These are phyloP conservation scores for Orius insidiosus DNA, from an alignment of 1,140 invertebrate species.

Conservation along the genomic window DNA sequence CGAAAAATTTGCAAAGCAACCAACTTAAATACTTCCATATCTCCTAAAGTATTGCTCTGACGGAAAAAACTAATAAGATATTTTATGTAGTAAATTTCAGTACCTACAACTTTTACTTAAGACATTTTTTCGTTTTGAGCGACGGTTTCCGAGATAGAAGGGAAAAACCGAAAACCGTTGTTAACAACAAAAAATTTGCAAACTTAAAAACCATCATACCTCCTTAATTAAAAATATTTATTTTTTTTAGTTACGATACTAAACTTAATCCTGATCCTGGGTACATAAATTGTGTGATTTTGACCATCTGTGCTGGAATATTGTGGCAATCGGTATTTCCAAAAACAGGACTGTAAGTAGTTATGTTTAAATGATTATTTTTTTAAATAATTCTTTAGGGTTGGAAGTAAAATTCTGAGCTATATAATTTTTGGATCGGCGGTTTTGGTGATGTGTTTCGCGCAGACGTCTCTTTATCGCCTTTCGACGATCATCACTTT, in stretches of 20 bases:
- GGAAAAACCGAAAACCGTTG: too few relatives aligned
- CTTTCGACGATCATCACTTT: slow-evolving; percentile 25
- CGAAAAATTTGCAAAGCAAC: too few relatives aligned
- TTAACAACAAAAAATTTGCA: too few relatives aligned
- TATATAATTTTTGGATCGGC: slow-evolving; percentile 10
- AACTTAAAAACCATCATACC: background rate
- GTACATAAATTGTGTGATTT: slow-evolving; percentile 24
- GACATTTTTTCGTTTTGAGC: too few relatives aligned
- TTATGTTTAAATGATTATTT: slow-evolving; percentile 19
- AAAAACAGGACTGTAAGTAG: slow-evolving; percentile 18
- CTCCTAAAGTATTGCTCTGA: too few relatives aligned
- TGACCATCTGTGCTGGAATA: slow-evolving; percentile 25
- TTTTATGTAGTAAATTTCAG: too few relatives aligned
- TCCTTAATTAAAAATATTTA: background rate
- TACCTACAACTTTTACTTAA: too few relatives aligned
- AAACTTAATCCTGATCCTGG: slow-evolving; percentile 26
- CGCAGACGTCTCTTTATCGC: slow-evolving; percentile 23
- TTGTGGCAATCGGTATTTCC: slow-evolving; percentile 25
- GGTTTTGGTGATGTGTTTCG: slow-evolving; percentile 14
- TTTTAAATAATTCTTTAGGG: slow-evolving; percentile 6
- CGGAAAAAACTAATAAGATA: too few relatives aligned
- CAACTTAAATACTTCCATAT: too few relatives aligned
- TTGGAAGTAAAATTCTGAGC: slow-evolving; percentile 10
- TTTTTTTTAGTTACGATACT: slow-evolving; percentile 25
- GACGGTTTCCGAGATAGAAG: background rate